phyloP scores from a whole-genome alignment of 2,113 vertebrate genomes.

The Crypturellus undulatus region DNA sequence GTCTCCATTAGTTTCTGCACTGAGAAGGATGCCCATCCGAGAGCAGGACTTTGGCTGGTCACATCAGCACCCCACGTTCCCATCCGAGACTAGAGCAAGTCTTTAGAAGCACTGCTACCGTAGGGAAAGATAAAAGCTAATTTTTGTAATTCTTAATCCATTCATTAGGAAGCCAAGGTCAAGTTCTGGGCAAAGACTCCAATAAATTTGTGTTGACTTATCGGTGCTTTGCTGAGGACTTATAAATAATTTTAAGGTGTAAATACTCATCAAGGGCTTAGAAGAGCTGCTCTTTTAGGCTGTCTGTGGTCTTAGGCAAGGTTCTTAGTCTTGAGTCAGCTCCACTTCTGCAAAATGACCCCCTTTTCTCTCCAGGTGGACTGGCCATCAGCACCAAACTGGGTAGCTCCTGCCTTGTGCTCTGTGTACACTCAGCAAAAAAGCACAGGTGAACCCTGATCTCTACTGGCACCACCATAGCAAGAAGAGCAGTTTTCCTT shows the following conservation, averaged over 20 bases:
- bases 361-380: neutral
- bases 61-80: rapidly evolving
- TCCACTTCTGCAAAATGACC: neutral
- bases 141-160: neutral
- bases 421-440: rapidly evolving
- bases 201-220: neutral
- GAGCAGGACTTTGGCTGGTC: neutral
- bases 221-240: neutral
- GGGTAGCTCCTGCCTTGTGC: neutral
- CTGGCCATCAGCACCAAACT: neutral
- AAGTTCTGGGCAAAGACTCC: neutral
- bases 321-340: rapidly evolving
- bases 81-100: neutral
- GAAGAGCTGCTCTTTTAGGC: neutral
- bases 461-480: neutral
- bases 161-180: neutral
- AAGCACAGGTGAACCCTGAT: neutral
- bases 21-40: neutral
- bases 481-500: neutral
- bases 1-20: neutral
- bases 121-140: neutral
- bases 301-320: neutral
- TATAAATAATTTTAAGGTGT: neutral
- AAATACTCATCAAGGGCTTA: neutral
- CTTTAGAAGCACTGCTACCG: neutral